These are phyloP conservation scores for Mastomys coucha DNA, from an alignment of 2,113 vertebrate species.

Conservation along the genomic window DNA sequence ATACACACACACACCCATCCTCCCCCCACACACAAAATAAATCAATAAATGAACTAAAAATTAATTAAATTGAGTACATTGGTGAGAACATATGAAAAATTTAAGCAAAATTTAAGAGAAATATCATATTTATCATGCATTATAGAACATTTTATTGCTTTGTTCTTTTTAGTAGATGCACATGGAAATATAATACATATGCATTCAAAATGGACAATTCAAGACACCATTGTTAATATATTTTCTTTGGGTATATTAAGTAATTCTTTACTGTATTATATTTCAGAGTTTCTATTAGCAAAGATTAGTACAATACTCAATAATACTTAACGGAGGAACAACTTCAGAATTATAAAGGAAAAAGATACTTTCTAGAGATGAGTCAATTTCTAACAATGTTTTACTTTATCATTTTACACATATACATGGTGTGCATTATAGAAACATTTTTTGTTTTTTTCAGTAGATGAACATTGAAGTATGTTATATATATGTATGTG, in stretches of 20 bases:
- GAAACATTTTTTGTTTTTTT: too few species aligned
- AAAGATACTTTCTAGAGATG: background rate
- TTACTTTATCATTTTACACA: background rate
- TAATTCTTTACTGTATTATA: slow-evolving; percentile 26
- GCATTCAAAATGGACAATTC: too few species aligned
- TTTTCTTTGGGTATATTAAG: background rate
- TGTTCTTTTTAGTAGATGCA: too few species aligned
- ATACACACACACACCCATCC: background rate
- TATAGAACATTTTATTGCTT: too few species aligned
- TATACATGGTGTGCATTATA: background rate
- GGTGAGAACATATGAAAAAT: background rate
- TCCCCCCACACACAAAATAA: background rate
- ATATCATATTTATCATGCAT: background rate
- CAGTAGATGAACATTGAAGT: too few species aligned
- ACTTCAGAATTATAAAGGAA: slow-evolving; percentile 14
- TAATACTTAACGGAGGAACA: slow-evolving; percentile 24
- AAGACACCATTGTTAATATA: too few species aligned
- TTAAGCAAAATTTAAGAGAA: background rate
- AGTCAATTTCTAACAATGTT: background rate
- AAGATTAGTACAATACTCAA: background rate
- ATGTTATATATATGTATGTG: too few species aligned
- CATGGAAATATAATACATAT: too few species aligned
- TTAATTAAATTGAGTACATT: background rate
- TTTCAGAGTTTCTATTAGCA: background rate
- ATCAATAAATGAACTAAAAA: background rate